Conservation (phyloP, 37 sponge, comb jelly and placozoan species). For the Dysidea cf. avara region DNA sequence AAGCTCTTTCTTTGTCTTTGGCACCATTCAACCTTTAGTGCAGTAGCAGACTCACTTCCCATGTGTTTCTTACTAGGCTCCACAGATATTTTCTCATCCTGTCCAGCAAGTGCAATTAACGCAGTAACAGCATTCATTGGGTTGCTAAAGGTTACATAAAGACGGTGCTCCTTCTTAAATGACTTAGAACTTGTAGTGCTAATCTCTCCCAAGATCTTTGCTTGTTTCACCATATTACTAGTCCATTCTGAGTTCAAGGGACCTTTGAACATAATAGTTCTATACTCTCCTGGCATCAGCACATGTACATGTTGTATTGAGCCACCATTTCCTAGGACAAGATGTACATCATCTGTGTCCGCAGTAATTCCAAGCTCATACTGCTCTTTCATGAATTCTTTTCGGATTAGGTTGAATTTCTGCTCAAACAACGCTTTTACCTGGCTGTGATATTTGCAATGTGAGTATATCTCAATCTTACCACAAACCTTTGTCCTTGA, state of each 20-base stretch:
- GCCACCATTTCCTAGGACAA: conserved; percentile 58
- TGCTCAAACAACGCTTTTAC: not conserved
- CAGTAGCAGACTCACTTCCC: not conserved
- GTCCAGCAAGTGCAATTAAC: not conserved
- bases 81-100: no score
- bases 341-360: conserved; percentile 30
- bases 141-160: conserved; percentile 37
- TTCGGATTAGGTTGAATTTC: not conserved
- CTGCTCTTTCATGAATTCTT: conserved; percentile 7
- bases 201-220: conserved; percentile 16
- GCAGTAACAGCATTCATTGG: conserved; percentile 33
- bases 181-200: not conserved
- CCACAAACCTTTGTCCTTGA: conserved; percentile 14
- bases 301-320: conserved; percentile 36
- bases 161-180: not conserved
- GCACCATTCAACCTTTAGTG: conserved; percentile 51
- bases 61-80: not conserved
- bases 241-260: not conserved
- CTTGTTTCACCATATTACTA: not conserved
- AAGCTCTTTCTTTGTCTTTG: conserved; percentile 31
- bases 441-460: conserved; percentile 1
- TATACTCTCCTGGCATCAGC: conserved; percentile 56
- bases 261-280: conserved; percentile 30
- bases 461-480: conserved; percentile 6
- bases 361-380: conserved; percentile 32